A percentile compares a stretch with the other conserved stretches of the same genome.
Conservation (phyloP, 2,113 vertebrate species). For the Ictalurus punctatus region DNA sequence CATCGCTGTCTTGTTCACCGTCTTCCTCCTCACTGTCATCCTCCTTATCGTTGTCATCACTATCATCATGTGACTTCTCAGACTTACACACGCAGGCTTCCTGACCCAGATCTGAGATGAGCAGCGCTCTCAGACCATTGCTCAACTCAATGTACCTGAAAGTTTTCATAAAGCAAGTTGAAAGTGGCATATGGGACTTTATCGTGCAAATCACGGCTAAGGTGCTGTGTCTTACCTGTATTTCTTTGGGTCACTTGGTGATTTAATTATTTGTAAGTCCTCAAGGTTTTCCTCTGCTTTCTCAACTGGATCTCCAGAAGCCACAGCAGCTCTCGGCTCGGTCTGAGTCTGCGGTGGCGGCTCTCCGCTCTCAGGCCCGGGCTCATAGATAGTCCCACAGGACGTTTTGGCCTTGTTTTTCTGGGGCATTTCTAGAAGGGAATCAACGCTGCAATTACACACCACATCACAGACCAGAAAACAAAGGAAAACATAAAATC, state of each 20-base stretch:
- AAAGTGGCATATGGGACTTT: neutral
- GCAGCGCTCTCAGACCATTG: conserved; percentile 87
- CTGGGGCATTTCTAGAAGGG: conserved; percentile 66
- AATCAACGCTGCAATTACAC: neutral
- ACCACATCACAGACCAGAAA: neutral
- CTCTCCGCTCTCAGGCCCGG: conserved; percentile 61
- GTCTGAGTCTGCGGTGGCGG: conserved; percentile 30
- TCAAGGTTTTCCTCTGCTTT: conserved; percentile 66
- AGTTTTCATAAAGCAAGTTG: conserved; percentile 11
- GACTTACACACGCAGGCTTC: conserved; percentile 53
- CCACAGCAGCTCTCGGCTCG: conserved; percentile 19
- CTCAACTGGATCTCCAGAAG: conserved; percentile 61
- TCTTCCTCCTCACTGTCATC: conserved; percentile 66
- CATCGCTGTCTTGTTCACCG: conserved; percentile 75
- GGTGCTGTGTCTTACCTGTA: conserved; percentile 79
- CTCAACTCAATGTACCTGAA: conserved; percentile 85
- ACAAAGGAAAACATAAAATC: neutral
- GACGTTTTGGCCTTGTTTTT: conserved; percentile 66
- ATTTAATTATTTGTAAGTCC: conserved; percentile 83
- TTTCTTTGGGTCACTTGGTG: conserved; percentile 92
- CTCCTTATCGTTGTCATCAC: conserved; percentile 57
- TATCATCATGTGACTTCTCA: conserved; percentile 39
- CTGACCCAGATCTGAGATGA: conserved; percentile 89
- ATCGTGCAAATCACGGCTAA: neutral
- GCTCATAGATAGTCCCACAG: conserved; percentile 48